phyloP scores from a whole-genome alignment of 2,797 vertebrate genomes.

The Aeoliscus strigatus region DNA sequence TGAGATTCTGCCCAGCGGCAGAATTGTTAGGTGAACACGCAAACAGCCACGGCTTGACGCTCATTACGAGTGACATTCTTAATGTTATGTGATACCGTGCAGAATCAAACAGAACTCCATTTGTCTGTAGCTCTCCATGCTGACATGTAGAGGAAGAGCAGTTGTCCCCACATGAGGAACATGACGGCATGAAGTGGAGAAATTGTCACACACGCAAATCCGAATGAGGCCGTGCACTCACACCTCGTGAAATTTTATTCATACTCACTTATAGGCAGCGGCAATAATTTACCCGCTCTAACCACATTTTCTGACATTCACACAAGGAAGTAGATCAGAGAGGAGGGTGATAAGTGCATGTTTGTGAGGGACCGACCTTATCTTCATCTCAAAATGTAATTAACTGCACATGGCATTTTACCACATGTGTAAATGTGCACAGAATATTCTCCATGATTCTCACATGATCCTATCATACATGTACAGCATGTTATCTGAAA shows the following conservation, averaged over 20 bases:
- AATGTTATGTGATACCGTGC: slow-evolving; percentile 28
- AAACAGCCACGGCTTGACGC: slow-evolving; percentile 6
- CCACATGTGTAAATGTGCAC: slow-evolving; percentile 15
- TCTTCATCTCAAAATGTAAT: slow-evolving; percentile 43
- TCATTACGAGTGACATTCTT: slow-evolving; percentile 29
- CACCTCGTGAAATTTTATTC: neutral
- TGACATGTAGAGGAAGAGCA: slow-evolving; percentile 20
- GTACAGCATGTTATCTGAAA: slow-evolving; percentile 5
- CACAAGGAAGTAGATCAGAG: slow-evolving; percentile 33
- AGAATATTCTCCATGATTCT: slow-evolving; percentile 4
- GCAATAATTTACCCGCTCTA: slow-evolving; percentile 34
- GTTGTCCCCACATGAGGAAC: slow-evolving; percentile 5
- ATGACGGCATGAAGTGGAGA: slow-evolving; percentile 11
- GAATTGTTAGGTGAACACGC: slow-evolving; percentile 15
- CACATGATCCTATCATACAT: slow-evolving; percentile 16
- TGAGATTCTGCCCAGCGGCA: slow-evolving; percentile 15
- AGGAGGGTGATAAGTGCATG: slow-evolving; percentile 24
- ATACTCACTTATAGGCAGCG: slow-evolving; percentile 24
- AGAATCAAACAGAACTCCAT: slow-evolving; percentile 22
- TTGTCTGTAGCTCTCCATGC: slow-evolving; percentile 27
- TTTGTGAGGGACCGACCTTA: slow-evolving; percentile 22
- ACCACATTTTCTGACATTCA: slow-evolving; percentile 56
- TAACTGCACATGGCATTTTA: slow-evolving; percentile 40
- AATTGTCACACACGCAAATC: slow-evolving; percentile 17
- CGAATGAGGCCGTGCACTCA: slow-evolving; percentile 3